These are phyloP conservation scores for Drosophila arawakana DNA, from an alignment of 1,140 invertebrate genomes.

Conservation along the genomic window DNA sequence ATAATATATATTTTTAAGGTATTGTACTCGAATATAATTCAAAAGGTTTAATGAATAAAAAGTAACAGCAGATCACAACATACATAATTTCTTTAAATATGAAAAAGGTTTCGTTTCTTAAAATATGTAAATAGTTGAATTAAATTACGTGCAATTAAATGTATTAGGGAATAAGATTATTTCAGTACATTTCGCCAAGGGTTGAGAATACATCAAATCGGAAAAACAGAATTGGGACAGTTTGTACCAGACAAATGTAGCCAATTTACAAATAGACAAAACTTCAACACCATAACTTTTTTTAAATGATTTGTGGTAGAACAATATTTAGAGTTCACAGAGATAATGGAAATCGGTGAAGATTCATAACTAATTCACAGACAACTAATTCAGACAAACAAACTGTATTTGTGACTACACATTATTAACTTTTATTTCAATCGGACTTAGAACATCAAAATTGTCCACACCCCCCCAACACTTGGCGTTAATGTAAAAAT, in stretches of 20 bases:
- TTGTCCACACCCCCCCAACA: not conserved
- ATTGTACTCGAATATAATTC: slow-evolving; percentile 29
- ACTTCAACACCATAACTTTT: too few relatives aligned
- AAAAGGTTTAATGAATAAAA: slow-evolving; percentile 50
- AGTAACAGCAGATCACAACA: slow-evolving; percentile 25
- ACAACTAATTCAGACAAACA: too few relatives aligned
- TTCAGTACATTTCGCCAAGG: slow-evolving; percentile 4
- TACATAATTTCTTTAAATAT: slow-evolving; percentile 23
- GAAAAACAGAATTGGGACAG: not conserved
- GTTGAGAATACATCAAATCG: slow-evolving; percentile 5
- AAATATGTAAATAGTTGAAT: slow-evolving; percentile 8
- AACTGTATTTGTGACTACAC: too few relatives aligned
- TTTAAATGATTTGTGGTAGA: too few relatives aligned
- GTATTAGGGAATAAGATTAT: slow-evolving; percentile 32
- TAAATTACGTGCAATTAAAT: slow-evolving; percentile 29
- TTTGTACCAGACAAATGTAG: not conserved
- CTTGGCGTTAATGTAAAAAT: slow-evolving; percentile 14
- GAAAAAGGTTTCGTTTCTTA: slow-evolving; percentile 4
- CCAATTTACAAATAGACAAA: too few relatives aligned
- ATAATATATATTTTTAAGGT: slow-evolving; percentile 9
- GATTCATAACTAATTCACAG: too few relatives aligned
- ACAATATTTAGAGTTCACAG: too few relatives aligned
- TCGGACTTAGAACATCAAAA: slow-evolving; percentile 16
- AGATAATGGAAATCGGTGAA: too few relatives aligned
- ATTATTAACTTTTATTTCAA: not conserved